phyloP scores from a whole-genome alignment of 2,888 invertebrate species.

The Allacma fusca region DNA sequence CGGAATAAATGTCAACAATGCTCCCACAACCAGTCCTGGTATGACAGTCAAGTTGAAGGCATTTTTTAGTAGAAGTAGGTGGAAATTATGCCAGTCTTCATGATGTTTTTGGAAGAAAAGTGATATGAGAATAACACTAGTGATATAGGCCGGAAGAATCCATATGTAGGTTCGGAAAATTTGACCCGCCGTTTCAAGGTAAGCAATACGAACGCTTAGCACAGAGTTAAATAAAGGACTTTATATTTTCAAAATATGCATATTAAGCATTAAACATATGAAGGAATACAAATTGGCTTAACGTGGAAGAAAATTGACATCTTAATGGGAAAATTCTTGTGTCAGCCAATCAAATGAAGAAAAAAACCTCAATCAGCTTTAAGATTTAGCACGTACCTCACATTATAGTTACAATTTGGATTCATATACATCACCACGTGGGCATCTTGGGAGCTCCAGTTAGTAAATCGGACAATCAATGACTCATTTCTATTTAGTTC shows the following conservation, averaged over 20 bases:
- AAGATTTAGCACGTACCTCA: constrained; percentile 67
- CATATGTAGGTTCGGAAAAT: constrained; percentile 74
- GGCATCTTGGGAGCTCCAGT: constrained; percentile 63
- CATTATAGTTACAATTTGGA: constrained; percentile 75
- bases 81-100: constrained; percentile 64
- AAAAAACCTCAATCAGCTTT: no score
- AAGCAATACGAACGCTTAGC: constrained; percentile 40
- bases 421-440: constrained; percentile 73
- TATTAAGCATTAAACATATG: neutral
- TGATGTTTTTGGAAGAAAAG: constrained; percentile 68
- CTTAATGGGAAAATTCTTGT: no score
- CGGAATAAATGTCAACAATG: constrained; percentile 52
- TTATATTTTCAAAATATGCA: no score
- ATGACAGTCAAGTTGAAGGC: constrained; percentile 67
- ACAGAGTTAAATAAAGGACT: no score
- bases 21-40: constrained; percentile 66
- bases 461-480: constrained; percentile 50
- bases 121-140: constrained; percentile 72
- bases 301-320: no score
- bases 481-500: constrained; percentile 49
- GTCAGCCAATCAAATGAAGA: no score
- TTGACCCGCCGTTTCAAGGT: constrained; percentile 64
- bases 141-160: constrained; percentile 73
- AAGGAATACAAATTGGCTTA: no score
- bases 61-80: constrained; percentile 71